Evolutionary conservation across 2,888 invertebrate species (phyloP).

Genomic region (Camptogramma bilineatum): DNA sequence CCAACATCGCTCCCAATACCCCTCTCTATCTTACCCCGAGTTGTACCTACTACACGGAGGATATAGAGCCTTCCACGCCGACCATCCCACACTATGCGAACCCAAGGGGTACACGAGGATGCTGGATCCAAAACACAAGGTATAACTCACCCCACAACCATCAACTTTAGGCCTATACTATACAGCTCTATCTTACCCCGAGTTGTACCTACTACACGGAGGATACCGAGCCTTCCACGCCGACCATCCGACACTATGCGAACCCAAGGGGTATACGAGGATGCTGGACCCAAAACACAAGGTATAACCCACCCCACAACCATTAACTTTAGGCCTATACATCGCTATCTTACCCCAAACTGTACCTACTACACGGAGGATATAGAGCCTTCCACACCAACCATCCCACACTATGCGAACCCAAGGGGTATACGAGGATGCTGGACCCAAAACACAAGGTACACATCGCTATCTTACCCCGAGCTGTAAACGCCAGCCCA

Average conservation of each 20-base stretch:
- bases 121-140: constrained; percentile 91
- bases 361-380: constrained; percentile 94
- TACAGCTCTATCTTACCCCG: constrained; percentile 95
- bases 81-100: constrained; percentile 87
- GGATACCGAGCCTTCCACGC: constrained; percentile 88
- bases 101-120: constrained; percentile 92
- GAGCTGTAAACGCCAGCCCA: too few species aligned
- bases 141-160: too few species aligned
- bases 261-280: constrained; percentile 90
- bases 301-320: too few species aligned
- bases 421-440: constrained; percentile 93
- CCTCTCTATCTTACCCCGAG: constrained; percentile 95
- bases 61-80: constrained; percentile 88
- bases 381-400: constrained; percentile 88
- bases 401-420: constrained; percentile 88
- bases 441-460: constrained; percentile 90
- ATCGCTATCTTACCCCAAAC: constrained; percentile 94
- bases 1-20: too few species aligned
- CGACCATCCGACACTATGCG: constrained; percentile 86
- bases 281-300: constrained; percentile 94
- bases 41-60: constrained; percentile 95
- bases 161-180: constrained; percentile 87
- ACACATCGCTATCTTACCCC: too few species aligned
- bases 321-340: constrained; percentile 88
- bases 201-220: constrained; percentile 96